A percentile compares a stretch with the other conserved stretches of the same genome.
Conservation (phyloP, 2,888 invertebrate genomes). For the Blastobasis adustella region DNA sequence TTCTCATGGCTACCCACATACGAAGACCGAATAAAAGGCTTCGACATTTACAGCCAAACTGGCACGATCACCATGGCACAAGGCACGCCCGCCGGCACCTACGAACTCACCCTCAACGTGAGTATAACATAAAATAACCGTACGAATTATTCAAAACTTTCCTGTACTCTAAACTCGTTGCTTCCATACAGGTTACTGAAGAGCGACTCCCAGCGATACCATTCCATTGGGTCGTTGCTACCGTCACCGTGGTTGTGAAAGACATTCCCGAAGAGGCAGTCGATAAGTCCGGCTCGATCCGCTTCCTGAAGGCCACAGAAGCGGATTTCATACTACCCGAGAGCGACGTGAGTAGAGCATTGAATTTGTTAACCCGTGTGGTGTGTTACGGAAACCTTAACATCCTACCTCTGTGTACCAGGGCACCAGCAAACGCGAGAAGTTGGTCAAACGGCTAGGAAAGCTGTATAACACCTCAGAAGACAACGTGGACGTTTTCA, state of each 20-base stretch:
- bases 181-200: slow-evolving; percentile 76
- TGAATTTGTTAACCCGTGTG: background rate
- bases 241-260: slow-evolving; percentile 90
- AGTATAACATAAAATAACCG: slow-evolving; percentile 26
- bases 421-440: slow-evolving; percentile 83
- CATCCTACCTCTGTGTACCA: slow-evolving; percentile 22
- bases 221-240: slow-evolving; percentile 84
- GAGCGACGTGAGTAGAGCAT: slow-evolving; percentile 47
- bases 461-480: slow-evolving; percentile 84
- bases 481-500: slow-evolving; percentile 94
- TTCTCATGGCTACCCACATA: slow-evolving; percentile 81
- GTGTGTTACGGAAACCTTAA: background rate
- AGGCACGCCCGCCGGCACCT: slow-evolving; percentile 84
- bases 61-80: slow-evolving; percentile 93
- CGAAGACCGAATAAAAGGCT: slow-evolving; percentile 75
- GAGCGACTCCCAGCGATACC: slow-evolving; percentile 72
- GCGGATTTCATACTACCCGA: slow-evolving; percentile 82
- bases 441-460: slow-evolving; percentile 73
- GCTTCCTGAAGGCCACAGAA: slow-evolving; percentile 79
- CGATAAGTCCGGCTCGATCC: slow-evolving; percentile 92
- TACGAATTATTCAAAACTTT: too few species aligned
- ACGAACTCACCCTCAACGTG: slow-evolving; percentile 82
- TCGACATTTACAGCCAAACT: slow-evolving; percentile 82
- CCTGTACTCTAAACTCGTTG: too few species aligned
- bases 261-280: slow-evolving; percentile 94